A percentile compares a stretch with the other conserved stretches of the same genome.
These are phyloP conservation scores for Aphyosemion australe DNA, from an alignment of 2,113 vertebrate genomes.

Conservation along the genomic window DNA sequence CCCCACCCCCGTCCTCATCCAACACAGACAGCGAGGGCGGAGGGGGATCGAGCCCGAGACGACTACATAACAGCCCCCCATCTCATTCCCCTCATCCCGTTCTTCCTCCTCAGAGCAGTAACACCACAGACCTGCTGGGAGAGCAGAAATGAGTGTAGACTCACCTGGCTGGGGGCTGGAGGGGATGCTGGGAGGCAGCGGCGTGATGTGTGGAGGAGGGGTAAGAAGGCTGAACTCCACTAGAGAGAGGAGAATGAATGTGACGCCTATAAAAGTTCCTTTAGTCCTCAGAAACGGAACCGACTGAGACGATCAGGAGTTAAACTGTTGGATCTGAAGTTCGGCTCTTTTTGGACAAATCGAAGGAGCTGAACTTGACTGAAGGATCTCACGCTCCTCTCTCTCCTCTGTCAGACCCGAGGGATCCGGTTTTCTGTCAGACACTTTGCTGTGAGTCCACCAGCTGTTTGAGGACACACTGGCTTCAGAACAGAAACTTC, in stretches of 20 bases:
- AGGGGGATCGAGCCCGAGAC: constrained; percentile 82
- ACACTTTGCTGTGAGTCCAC: constrained; percentile 35
- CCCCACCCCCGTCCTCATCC: constrained; percentile 73
- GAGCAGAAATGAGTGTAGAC: constrained; percentile 69
- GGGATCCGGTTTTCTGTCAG: constrained; percentile 38
- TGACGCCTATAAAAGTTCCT: constrained; percentile 9
- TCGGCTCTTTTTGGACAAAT: constrained; percentile 38
- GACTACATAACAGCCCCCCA: constrained; percentile 84
- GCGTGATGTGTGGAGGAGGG: not conserved
- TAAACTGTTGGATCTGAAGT: constrained; percentile 10
- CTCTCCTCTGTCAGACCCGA: constrained; percentile 27
- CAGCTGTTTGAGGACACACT: constrained; percentile 45
- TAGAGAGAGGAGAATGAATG: constrained; percentile 10
- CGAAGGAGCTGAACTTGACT: constrained; percentile 30
- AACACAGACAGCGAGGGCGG: constrained; percentile 82
- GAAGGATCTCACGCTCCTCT: constrained; percentile 20
- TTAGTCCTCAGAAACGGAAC: constrained; percentile 19
- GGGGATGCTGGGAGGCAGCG: not conserved
- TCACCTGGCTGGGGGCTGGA: not conserved
- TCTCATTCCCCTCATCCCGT: constrained; percentile 71
- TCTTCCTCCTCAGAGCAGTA: constrained; percentile 87
- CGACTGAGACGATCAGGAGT: constrained; percentile 1
- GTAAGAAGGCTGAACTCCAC: constrained; percentile 5
- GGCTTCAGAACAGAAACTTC: constrained; percentile 66
- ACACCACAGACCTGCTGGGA: constrained; percentile 76